phyloP scores from a whole-genome alignment of 2,797 vertebrate species.

The Diplodus sargus region DNA sequence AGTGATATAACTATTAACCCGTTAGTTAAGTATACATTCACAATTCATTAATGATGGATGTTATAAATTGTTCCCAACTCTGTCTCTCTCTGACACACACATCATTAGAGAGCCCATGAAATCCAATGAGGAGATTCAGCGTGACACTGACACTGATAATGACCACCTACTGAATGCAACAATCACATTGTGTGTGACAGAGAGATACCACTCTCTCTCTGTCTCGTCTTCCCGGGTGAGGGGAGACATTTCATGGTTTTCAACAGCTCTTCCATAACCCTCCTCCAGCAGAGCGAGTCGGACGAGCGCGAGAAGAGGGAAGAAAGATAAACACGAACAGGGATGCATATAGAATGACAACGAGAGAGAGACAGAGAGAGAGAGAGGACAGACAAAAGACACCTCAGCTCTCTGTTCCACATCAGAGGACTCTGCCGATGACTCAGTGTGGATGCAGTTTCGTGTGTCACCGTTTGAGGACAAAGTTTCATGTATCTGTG shows the following conservation, averaged over 20 bases:
- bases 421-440: slow-evolving; percentile 17
- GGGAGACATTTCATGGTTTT: slow-evolving; percentile 58
- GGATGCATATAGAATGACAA: neutral
- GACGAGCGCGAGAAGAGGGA: slow-evolving; percentile 1
- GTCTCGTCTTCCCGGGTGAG: slow-evolving; percentile 24
- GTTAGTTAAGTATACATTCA: too few species aligned
- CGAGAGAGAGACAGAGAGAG: too few species aligned
- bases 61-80: neutral
- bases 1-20: too few species aligned
- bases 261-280: slow-evolving; percentile 45
- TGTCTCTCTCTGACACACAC: neutral
- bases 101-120: slow-evolving; percentile 1
- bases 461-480: neutral
- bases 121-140: neutral
- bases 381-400: neutral
- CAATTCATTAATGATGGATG: too few species aligned
- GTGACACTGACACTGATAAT: slow-evolving; percentile 22
- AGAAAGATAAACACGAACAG: neutral
- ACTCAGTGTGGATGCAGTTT: neutral
- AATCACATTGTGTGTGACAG: slow-evolving; percentile 19
- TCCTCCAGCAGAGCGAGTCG: slow-evolving; percentile 21
- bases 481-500: slow-evolving; percentile 4
- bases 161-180: slow-evolving; percentile 26
- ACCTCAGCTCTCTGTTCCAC: neutral
- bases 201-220: slow-evolving; percentile 14